Evolutionary conservation across 1,140 invertebrate species (phyloP), one percentile per base, ranked within the genome.

Genomic region (Mercenaria mercenaria): DNA sequence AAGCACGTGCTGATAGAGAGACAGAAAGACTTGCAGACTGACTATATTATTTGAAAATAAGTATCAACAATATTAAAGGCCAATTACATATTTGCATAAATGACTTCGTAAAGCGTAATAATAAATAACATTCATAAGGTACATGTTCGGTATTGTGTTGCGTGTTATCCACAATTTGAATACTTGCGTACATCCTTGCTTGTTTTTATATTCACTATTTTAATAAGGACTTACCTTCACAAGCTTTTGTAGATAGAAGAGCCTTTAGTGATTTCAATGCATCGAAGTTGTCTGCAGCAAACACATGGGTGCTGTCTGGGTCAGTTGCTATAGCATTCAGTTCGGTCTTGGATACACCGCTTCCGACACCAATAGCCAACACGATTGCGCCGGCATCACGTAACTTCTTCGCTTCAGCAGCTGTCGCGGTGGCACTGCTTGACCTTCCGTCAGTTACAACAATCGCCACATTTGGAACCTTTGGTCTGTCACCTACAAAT

Each of bases 391-490:
- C 93, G 4, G 89, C 52, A n/a, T 93, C 89, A 47, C 91, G 41
- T 0, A 90, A 39, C 26, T 61, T 85, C 77, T 91, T 80, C 20
- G 93, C 93, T 37, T 93, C 93, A 32, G 89, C 61, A 26, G 89
- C 85, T 20, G 93, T 93, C 8, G 80, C 59, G 15, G 87, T 69
- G 0, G 77, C 50, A 43, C 74, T 90, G 72, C 92, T 91, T 0
- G 95, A 96, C 72, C 88, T 90, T 50, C 95, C 95, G 72, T 96
- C 95, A 15, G 95, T 96, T 15, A 96, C 77, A 20, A 96, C 91
- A 15, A 95, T 93, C 23, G 92, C 94, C 64, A 95, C 91, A 29
- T 94, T 92, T 20, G 92, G 92, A 1, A 93, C 94, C 41, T 88
- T 85, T 15, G 88, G 77, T 77, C 94, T 59, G 64, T 91, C 91